A percentile compares a stretch with the other conserved stretches of the same genome.
Conservation (phyloP, 2,113 vertebrate genomes). For the Eptatretus burgeri region DNA sequence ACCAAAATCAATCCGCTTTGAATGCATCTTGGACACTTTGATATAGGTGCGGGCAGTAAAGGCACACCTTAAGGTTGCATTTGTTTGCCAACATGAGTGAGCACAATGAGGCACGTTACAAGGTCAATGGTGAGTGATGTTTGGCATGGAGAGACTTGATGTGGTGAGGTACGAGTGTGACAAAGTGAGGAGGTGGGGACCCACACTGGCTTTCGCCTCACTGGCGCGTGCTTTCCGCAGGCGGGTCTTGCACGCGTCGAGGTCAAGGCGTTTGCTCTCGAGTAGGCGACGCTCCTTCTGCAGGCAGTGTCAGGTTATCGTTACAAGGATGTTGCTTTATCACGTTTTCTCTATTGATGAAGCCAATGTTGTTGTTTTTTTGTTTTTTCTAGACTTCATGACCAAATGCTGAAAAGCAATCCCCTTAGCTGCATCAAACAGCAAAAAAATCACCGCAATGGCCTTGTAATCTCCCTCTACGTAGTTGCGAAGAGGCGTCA, state of each 20-base stretch:
- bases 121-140: too few species aligned
- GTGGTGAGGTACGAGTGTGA: too few species aligned
- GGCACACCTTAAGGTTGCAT: too few species aligned
- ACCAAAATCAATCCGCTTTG: too few species aligned
- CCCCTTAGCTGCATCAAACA: not conserved
- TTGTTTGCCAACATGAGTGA: too few species aligned
- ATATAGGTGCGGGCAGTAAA: too few species aligned
- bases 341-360: not conserved
- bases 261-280: conserved; percentile 72
- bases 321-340: not conserved
- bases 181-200: conserved; percentile 12
- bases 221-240: conserved; percentile 71
- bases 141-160: too few species aligned
- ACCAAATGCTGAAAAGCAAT: not conserved
- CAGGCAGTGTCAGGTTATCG: conserved; percentile 11
- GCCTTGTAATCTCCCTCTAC: conserved; percentile 96
- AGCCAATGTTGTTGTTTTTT: not conserved
- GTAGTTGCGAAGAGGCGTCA: conserved; percentile 82
- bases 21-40: too few species aligned
- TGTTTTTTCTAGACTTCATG: not conserved
- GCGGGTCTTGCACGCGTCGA: conserved; percentile 84
- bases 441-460: conserved; percentile 48
- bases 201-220: conserved; percentile 55
- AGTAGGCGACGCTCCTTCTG: conserved; percentile 89
- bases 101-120: too few species aligned